phyloP scores from a whole-genome alignment of 2,888 invertebrate genomes.

The Linnaemya tessellans region DNA sequence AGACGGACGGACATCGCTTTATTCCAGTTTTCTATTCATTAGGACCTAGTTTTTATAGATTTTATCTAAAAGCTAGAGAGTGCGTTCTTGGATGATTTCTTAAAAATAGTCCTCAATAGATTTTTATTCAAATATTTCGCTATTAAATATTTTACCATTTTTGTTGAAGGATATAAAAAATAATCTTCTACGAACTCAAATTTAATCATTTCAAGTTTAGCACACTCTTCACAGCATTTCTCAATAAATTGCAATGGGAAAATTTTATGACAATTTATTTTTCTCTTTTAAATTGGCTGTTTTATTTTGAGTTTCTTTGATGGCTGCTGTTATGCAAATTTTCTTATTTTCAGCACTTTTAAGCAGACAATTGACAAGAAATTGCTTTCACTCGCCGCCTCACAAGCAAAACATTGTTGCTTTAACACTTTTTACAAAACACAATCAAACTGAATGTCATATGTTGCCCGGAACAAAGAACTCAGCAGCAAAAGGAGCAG shows the following conservation, averaged over 20 bases:
- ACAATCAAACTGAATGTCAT: constrained; percentile 52
- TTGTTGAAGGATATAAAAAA: too few species aligned
- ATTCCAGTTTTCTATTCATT: too few species aligned
- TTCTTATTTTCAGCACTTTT: constrained; percentile 14
- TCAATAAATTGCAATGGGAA: constrained; percentile 6
- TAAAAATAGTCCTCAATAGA: too few species aligned
- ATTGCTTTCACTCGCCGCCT: neutral
- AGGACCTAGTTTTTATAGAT: too few species aligned
- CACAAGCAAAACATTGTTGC: constrained; percentile 42
- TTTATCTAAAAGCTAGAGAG: too few species aligned
- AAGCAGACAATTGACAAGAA: neutral
- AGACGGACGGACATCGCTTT: too few species aligned
- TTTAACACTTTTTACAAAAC: constrained; percentile 47
- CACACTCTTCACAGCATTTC: neutral
- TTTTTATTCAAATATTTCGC: too few species aligned
- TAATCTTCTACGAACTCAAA: too few species aligned
- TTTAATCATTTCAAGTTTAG: neutral
- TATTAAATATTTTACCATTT: too few species aligned
- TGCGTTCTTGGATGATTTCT: too few species aligned
- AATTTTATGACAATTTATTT: constrained; percentile 15
- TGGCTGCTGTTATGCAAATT: constrained; percentile 46
- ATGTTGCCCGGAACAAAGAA: constrained; percentile 26
- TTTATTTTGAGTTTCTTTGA: neutral
- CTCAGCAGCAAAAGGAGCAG: neutral
- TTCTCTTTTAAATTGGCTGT: constrained; percentile 9